Evolutionary conservation across 2,113 vertebrate genomes (phyloP).

Genomic region (Chauna torquata): DNA sequence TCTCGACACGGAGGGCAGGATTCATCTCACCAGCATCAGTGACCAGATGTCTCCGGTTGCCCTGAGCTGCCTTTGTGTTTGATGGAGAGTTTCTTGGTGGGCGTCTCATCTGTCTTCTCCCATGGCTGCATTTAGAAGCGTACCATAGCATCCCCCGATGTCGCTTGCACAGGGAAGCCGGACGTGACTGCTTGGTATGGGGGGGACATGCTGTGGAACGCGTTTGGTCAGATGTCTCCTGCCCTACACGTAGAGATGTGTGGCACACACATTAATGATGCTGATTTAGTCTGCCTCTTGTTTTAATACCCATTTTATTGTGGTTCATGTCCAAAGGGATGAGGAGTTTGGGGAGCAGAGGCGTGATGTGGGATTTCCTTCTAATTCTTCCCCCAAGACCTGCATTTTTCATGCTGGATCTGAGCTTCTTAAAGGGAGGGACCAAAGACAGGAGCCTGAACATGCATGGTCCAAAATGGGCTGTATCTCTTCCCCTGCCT

Average conservation of each 20-base stretch:
- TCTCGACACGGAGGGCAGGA: background rate
- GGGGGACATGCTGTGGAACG: background rate
- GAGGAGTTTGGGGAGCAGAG: background rate
- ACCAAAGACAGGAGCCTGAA: background rate
- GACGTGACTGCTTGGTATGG: background rate
- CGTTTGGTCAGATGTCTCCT: background rate
- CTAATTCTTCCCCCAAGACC: background rate
- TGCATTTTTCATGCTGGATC: fast-evolving
- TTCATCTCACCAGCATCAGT: background rate
- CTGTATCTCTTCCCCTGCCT: background rate
- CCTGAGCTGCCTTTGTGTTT: background rate
- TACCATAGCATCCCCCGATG: background rate
- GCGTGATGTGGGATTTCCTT: background rate
- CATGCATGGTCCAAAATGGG: background rate
- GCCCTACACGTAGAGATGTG: fast-evolving
- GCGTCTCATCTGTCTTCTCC: background rate
- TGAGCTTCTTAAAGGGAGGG: background rate
- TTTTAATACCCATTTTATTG: background rate
- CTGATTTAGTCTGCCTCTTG: background rate
- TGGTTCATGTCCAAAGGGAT: background rate
- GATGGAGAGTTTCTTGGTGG: background rate
- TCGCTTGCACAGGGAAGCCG: background rate
- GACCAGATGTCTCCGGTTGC: background rate
- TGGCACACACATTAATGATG: background rate
- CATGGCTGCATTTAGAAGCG: background rate